Conservation (phyloP, 2,113 vertebrate species). For the Macquaria ambigua region DNA sequence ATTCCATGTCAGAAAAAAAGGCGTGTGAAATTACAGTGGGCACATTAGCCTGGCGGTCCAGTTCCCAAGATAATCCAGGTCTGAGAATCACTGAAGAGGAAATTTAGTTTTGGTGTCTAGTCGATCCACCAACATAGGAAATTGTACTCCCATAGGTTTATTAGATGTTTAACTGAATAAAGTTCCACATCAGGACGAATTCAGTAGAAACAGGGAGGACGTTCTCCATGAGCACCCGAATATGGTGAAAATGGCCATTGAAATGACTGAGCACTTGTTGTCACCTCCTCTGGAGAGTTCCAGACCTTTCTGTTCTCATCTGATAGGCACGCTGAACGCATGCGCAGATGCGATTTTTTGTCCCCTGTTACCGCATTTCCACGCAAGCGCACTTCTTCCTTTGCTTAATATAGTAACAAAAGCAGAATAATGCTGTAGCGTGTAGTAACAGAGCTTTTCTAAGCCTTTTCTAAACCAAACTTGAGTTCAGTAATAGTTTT, state of each 20-base stretch:
- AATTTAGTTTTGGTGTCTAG: slow-evolving; percentile 67
- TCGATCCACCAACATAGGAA: slow-evolving; percentile 72
- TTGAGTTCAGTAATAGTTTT: neutral
- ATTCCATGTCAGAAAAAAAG: slow-evolving; percentile 58
- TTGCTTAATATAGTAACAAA: slow-evolving; percentile 75
- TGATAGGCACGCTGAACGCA: slow-evolving; percentile 60
- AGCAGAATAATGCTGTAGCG: slow-evolving; percentile 53
- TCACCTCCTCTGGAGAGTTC: slow-evolving; percentile 49
- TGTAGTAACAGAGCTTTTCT: slow-evolving; percentile 54
- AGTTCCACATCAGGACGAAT: slow-evolving; percentile 64
- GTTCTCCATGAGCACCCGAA: slow-evolving; percentile 45
- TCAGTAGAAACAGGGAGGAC: slow-evolving; percentile 43
- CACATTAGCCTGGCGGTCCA: slow-evolving; percentile 63
- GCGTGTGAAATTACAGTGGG: slow-evolving; percentile 62
- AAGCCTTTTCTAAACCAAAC: neutral
- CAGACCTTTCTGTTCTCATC: slow-evolving; percentile 67
- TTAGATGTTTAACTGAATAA: slow-evolving; percentile 58
- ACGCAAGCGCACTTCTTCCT: slow-evolving; percentile 75
- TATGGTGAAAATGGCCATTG: slow-evolving; percentile 21
- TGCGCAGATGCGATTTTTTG: slow-evolving; percentile 43
- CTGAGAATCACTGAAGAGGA: slow-evolving; percentile 62
- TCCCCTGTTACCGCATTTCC: slow-evolving; percentile 78
- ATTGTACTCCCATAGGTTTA: slow-evolving; percentile 76
- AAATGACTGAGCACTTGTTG: slow-evolving; percentile 12
- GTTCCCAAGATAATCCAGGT: slow-evolving; percentile 73